Conservation (phyloP, 2,113 vertebrate genomes). For the Rissa tridactyla region DNA sequence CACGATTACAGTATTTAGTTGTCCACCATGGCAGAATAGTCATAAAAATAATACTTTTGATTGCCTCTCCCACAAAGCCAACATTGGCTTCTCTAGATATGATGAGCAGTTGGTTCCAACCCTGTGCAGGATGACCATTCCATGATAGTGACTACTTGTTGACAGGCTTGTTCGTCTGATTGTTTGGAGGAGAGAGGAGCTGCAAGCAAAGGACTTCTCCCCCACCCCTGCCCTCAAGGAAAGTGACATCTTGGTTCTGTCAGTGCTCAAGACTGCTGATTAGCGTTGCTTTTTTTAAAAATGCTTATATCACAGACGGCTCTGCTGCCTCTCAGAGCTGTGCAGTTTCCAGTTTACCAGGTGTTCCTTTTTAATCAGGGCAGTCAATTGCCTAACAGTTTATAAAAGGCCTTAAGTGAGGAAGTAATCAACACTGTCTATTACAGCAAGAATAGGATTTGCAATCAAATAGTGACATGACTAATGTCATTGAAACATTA, state of each 20-base stretch:
- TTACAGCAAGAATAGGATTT: conserved; percentile 16
- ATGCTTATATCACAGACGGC: background rate
- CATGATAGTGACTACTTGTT: background rate
- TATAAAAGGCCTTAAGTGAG: conserved; percentile 49
- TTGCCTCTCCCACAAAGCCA: background rate
- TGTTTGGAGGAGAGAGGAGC: background rate
- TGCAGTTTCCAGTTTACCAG: conserved; percentile 17
- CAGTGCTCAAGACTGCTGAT: background rate
- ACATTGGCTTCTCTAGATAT: background rate
- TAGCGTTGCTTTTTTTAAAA: background rate
- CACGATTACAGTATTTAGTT: background rate
- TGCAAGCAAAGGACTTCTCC: background rate
- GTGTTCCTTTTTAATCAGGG: conserved; percentile 54
- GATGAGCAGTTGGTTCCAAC: background rate
- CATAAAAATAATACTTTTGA: background rate
- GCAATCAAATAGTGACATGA: conserved; percentile 20
- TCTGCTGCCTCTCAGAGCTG: background rate
- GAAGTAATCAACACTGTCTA: conserved; percentile 45
- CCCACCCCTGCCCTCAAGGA: background rate
- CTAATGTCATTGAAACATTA: background rate
- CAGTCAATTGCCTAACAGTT: conserved; percentile 18
- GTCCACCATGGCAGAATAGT: background rate
- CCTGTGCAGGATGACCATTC: background rate
- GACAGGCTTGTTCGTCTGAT: background rate
- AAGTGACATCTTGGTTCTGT: background rate